Evolutionary conservation across 2,888 invertebrate genomes (phyloP).

Genomic region (Bombylius discolor): DNA sequence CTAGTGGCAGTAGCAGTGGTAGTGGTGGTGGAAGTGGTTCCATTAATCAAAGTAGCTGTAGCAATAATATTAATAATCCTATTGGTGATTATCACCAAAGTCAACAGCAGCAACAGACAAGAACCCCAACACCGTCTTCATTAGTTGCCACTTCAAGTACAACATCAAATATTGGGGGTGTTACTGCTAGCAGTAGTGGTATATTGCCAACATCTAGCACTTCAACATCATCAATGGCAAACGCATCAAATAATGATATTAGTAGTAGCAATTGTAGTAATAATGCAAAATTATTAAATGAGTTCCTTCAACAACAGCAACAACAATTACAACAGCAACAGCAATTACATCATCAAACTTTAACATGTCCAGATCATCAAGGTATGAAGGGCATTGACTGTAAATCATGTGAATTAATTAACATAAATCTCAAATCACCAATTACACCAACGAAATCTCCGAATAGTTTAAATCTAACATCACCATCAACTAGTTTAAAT

Average conservation of each 20-base stretch:
- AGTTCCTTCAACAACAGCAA: conserved; percentile 33
- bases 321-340: conserved; percentile 23
- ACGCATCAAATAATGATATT: conserved; percentile 17
- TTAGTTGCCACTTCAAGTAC: background rate
- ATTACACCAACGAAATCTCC: conserved; percentile 23
- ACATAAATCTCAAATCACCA: conserved; percentile 22
- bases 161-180: background rate
- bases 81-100: conserved; percentile 1
- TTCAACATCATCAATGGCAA: conserved; percentile 23
- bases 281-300: conserved; percentile 30
- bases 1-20: conserved; percentile 6
- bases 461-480: conserved; percentile 21
- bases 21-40: background rate
- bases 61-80: background rate
- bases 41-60: background rate
- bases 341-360: conserved; percentile 13
- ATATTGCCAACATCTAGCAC: conserved; percentile 3
- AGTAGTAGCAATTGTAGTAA: conserved; percentile 19
- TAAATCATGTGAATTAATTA: conserved; percentile 32
- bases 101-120: conserved; percentile 2
- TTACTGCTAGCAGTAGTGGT: background rate
- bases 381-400: conserved; percentile 32
- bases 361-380: conserved; percentile 28
- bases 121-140: conserved; percentile 5
- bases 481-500: conserved; percentile 18